Base-by-base conservation (phyloP, 2,888 invertebrate genomes). In the Perithous albicinctus region DNA sequence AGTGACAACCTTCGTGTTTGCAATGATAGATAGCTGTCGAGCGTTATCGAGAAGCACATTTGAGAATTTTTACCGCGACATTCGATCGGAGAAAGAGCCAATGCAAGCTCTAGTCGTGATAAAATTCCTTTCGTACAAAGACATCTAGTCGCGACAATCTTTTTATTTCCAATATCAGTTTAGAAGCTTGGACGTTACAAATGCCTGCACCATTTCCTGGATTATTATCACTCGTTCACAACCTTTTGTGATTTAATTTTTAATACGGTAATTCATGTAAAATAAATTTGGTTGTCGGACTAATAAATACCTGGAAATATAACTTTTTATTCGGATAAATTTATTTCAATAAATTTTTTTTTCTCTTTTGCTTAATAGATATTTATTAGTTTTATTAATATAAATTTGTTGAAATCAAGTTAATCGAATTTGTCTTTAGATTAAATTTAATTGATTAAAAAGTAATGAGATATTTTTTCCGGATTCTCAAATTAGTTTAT, bases 11-110 rank as follows among this genome's bases (percentile, higher is more conserved):
- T 23, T 2, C 32, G 61, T 43, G 12, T 43, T 15, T 7, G 41
- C 29, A 46, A 59, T 35, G 66, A 66, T 46, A 78, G 69, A 66
- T 59, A 59, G 38, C 20, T 20, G 54, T 43, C 15, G 54, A 32
- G 54, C 32, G 70, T 56, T 72, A 80, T 80, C 70, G 66, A 69
- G 12, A 74, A 51, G 20, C 63, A n/a, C n/a, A 61, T 76, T 41
- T 41, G 59, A 61, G 59, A 59, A 66, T 77, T 80, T 77, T 77
- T 59, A 41, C 35, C 12, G 26, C 20, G 67, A 20, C 67, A 20
- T 66, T 15, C 66, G 59, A 66, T 76, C 76, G 38, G 15, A 26
- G 23, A 32, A 46, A 51, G 23, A 74, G 15, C 54, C 51, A 29
- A 72, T 73, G 32, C 43, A 32, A 41, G 54, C 32, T 63, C 23